Base-by-base conservation (phyloP, 2,797 vertebrate species). In the Neosilurus hyrtlii region DNA sequence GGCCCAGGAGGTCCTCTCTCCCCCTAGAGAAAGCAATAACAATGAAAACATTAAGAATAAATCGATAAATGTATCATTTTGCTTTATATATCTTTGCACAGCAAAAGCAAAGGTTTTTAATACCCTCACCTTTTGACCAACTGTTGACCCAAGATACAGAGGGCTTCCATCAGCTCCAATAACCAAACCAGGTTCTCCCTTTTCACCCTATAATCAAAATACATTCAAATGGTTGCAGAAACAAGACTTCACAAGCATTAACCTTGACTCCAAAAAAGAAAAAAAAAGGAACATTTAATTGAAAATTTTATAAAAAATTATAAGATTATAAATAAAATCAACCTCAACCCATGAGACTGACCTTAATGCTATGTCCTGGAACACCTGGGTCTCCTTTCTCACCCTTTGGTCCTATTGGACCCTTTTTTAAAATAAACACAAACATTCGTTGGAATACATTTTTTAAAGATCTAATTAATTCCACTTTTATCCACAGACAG, bases 331-430 rank as follows among this genome's bases (percentile, higher is more conserved):
- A 0, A 30, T 15, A 30, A 15, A 15, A 61, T 65, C 5, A 52
- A 16, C 9, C 24, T 67, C 49, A 67, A 49, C 49, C 49, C 79
- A 57, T 67, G 66, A n/a, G 22, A 81, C 87, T 90, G 86, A 98
- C 98, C 97, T 98, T 99, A 57, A 86, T 20, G 20, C 93, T 95
- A n/a, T 89, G 86, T 35, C 97, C 97, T 56, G 91, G 90, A 51
- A 85, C 82, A 11, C 98, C 98, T 30, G 94, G 9, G 0, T 92
- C 88, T 1, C 98, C 98, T 71, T 10, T 79, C 0, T 97, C 95
- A 10, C 98, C 98, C 90, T 98, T 98, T 0, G 95, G 95, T 90
- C 97, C 97, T 0, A 93, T 90, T 0, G 95, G 96, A 77, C 97
- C 97, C 98, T 99, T 84, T 83, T 67, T 35, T 1, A 66, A 80